Evolutionary conservation across 1,140 invertebrate genomes (phyloP).

Genomic region (Hirudo medicinalis): DNA sequence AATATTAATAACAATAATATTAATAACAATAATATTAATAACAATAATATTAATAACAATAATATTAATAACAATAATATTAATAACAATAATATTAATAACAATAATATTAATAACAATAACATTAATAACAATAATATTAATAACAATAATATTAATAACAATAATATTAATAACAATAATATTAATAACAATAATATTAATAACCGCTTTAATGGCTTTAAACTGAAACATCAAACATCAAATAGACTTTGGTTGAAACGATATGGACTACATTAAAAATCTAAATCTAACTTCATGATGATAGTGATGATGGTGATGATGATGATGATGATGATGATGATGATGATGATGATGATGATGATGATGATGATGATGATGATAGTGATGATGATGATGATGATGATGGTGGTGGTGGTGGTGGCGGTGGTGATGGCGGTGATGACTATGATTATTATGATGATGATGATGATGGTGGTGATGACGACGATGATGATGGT

Average conservation of each 20-base stretch:
- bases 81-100: not conserved
- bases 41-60: too few relatives aligned
- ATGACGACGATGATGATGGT: not conserved
- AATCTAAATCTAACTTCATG: not conserved
- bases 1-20: too few relatives aligned
- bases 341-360: too few relatives aligned
- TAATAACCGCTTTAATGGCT: not conserved
- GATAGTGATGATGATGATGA: not conserved
- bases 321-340: too few relatives aligned
- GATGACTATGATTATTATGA: too few relatives aligned
- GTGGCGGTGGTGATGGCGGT: too few relatives aligned
- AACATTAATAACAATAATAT: too few relatives aligned
- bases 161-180: not conserved
- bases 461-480: constrained; percentile 1
- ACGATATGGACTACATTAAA: not conserved
- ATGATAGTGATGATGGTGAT: not conserved
- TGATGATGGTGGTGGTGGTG: too few relatives aligned
- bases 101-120: not conserved
- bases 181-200: too few relatives aligned
- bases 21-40: too few relatives aligned
- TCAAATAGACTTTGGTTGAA: not conserved
- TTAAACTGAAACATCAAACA: not conserved
- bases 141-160: not conserved
- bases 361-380: not conserved
- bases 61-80: not conserved